Evolutionary conservation across 2,113 vertebrate species (phyloP).

Genomic region (Crotalus viridis): DNA sequence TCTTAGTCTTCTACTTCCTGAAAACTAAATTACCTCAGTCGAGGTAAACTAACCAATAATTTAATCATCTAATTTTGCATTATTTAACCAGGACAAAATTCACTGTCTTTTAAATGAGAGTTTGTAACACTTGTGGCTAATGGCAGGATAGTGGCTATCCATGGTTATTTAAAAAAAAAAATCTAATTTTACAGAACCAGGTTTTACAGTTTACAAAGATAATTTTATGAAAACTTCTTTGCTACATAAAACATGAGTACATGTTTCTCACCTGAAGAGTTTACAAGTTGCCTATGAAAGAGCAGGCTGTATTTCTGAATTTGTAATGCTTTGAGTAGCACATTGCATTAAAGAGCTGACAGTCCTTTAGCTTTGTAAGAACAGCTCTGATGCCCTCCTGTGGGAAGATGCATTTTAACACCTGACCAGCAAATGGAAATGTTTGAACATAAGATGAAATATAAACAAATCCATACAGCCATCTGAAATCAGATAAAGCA

Average conservation of each 20-base stretch:
- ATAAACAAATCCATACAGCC: neutral
- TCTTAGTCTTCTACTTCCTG: neutral
- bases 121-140: conserved; percentile 46
- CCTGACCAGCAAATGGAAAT: neutral
- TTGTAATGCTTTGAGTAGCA: conserved; percentile 32
- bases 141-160: neutral
- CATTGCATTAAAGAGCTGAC: conserved; percentile 22
- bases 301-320: neutral
- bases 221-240: neutral
- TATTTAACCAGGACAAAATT: conserved; percentile 28
- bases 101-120: conserved; percentile 27
- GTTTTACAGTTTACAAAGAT: neutral
- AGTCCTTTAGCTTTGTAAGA: conserved; percentile 26
- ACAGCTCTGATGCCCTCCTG: conserved; percentile 72
- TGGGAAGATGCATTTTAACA: conserved; percentile 66
- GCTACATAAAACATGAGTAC: neutral
- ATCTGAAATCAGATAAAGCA: neutral
- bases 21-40: conserved; percentile 32
- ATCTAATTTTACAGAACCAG: neutral
- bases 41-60: conserved; percentile 23
- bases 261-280: neutral
- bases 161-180: neutral
- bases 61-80: conserved; percentile 37
- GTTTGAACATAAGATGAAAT: neutral
- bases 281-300: neutral